These are phyloP conservation scores for Thereva nobilitata DNA, from an alignment of 2,888 invertebrate genomes.

Conservation along the genomic window DNA sequence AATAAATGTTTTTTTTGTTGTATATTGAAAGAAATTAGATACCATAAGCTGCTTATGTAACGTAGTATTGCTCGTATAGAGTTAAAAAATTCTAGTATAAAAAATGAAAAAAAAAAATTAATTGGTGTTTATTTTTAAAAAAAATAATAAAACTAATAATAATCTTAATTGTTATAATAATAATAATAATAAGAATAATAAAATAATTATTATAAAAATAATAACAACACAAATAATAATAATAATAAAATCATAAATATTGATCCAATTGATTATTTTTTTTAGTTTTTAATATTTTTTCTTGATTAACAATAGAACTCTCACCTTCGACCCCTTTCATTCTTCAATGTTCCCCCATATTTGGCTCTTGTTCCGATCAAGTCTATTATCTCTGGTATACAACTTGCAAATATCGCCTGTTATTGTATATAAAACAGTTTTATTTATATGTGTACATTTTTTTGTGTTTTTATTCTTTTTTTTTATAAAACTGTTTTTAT, in stretches of 20 bases:
- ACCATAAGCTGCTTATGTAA: too few species aligned
- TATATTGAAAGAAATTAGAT: too few species aligned
- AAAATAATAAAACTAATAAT: too few species aligned
- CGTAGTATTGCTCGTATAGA: too few species aligned
- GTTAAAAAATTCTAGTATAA: too few species aligned
- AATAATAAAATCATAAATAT: constrained; percentile 40
- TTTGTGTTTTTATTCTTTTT: constrained; percentile 43
- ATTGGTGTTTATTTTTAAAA: too few species aligned
- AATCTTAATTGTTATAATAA: too few species aligned
- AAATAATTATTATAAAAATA: constrained; percentile 6
- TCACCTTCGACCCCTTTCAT: constrained; percentile 99
- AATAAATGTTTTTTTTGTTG: too few species aligned
- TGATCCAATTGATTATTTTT: constrained; percentile 43
- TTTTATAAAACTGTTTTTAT: background rate
- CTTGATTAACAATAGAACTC: constrained; percentile 50
- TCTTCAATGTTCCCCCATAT: constrained; percentile 99
- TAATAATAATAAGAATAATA: too few species aligned
- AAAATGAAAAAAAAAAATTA: too few species aligned
- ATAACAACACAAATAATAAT: constrained; percentile 22
- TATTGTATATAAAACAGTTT: constrained; percentile 55
- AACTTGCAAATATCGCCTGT: constrained; percentile 99
- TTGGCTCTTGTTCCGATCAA: constrained; percentile 99
- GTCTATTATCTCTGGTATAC: constrained; percentile 99
- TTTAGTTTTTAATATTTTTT: constrained; percentile 44
- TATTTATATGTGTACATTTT: constrained; percentile 43